Evolutionary conservation across 2,797 vertebrate species (phyloP), one percentile per base, ranked within the genome.

Genomic region (Chiroxiphia lanceolata): DNA sequence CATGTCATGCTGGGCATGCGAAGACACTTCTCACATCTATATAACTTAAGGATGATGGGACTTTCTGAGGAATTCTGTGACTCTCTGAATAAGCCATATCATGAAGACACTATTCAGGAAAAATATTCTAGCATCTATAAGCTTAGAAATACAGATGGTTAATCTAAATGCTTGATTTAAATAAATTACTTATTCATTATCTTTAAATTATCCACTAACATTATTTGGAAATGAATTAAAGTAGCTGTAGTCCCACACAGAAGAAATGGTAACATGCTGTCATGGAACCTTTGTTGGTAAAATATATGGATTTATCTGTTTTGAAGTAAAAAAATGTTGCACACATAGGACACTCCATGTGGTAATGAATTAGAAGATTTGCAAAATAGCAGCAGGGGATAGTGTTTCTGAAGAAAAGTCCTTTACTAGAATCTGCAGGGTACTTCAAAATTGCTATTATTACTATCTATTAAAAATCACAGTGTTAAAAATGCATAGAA

Each of bases 151-250:
- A 83, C 53, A 91, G 88, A 93, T 63, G 77, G 79, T 64, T 95
- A 89, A 96, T 96, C 95, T 97, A 96, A 97, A 97, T 96, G 96
- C 89, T 96, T 96, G 91, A 95, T 97, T 97, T 96, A 97, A 98
- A 97, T 95, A 90, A 87, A 92, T 96, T 29, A 93, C 69, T 98
- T 97, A 96, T 96, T 92, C 56, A 96, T 96, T 72, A 94, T 96
- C 94, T 95, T 97, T 97, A 96, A 96, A 94, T 63, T 94, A 89
- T 92, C 67, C 36, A 27, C 85, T 93, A 85, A 90, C 18, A 53
- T 94, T 97, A 89, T 96, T 96, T 96, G 93, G 87, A 95, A 94
- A 88, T 76, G 0, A 96, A 94, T 96, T 92, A 77, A 90, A 93
- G 91, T 76, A 92, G 92, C 87, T 81, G 57, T 90, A 94, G 94